Evolutionary conservation across 2,113 vertebrate genomes (phyloP).

Genomic region (Scomber japonicus): DNA sequence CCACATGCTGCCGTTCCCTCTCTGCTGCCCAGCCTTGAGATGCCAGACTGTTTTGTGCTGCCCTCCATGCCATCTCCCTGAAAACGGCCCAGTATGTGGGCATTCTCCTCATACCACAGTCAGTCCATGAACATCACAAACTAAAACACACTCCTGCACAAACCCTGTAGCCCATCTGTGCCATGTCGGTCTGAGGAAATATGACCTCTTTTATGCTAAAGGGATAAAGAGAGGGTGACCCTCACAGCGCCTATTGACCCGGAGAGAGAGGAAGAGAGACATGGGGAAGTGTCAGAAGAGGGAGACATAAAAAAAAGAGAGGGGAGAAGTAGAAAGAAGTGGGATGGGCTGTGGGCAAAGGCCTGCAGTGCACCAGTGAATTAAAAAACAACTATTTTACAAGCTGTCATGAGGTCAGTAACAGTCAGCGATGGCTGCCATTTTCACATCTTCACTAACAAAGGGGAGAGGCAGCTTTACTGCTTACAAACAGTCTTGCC

Average conservation of each 20-base stretch:
- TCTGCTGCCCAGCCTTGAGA: constrained; percentile 54
- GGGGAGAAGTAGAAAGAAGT: constrained; percentile 55
- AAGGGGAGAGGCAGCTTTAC: not conserved
- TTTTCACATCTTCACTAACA: not conserved
- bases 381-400: constrained; percentile 71
- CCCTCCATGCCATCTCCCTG: constrained; percentile 87
- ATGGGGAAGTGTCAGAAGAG: constrained; percentile 48
- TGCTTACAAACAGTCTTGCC: not conserved
- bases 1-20: constrained; percentile 24
- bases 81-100: constrained; percentile 87
- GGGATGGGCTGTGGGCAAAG: constrained; percentile 51
- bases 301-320: constrained; percentile 38
- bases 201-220: constrained; percentile 50
- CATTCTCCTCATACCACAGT: constrained; percentile 74
- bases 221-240: constrained; percentile 65
- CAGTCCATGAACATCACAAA: constrained; percentile 28
- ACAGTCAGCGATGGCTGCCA: not conserved
- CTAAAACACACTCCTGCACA: constrained; percentile 29
- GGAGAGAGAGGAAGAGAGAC: constrained; percentile 21
- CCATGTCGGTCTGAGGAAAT: constrained; percentile 56
- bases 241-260: constrained; percentile 58
- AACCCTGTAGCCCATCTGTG: constrained; percentile 25
- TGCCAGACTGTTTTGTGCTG: constrained; percentile 86
- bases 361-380: constrained; percentile 53
- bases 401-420: constrained; percentile 50